Conservation (phyloP, 2,113 vertebrate species). For the Sterna hirundo region DNA sequence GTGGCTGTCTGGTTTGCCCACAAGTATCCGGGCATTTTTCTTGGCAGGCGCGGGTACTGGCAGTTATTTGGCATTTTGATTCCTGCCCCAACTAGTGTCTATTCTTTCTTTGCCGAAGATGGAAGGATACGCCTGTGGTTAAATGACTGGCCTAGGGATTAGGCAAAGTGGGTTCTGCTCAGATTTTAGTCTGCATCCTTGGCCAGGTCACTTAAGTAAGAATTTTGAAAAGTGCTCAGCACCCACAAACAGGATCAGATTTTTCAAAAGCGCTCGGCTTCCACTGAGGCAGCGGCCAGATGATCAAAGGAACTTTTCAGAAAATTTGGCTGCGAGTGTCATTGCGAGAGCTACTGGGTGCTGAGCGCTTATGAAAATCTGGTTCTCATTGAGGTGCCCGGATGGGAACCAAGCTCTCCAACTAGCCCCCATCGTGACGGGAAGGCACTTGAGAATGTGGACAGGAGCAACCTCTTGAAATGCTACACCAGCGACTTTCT, state of each 20-base stretch:
- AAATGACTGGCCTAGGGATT: slow-evolving; percentile 38
- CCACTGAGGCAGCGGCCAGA: neutral
- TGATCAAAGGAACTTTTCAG: slow-evolving; percentile 16
- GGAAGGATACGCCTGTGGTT: slow-evolving; percentile 53
- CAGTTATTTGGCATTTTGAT: neutral
- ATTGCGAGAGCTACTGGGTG: neutral
- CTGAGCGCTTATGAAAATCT: slow-evolving; percentile 7
- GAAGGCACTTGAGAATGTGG: slow-evolving; percentile 3
- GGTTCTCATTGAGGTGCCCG: neutral
- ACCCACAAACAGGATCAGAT: slow-evolving; percentile 12
- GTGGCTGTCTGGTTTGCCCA: slow-evolving; percentile 49
- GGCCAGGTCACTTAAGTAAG: slow-evolving; percentile 42
- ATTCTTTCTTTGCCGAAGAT: slow-evolving; percentile 29
- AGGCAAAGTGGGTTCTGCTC: slow-evolving; percentile 23
- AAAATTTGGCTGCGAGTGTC: neutral
- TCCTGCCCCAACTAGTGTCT: slow-evolving; percentile 23
- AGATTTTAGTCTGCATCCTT: slow-evolving; percentile 46
- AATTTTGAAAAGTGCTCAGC: slow-evolving; percentile 50
- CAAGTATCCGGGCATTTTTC: slow-evolving; percentile 33
- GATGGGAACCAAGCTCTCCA: neutral
- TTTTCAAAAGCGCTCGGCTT: slow-evolving; percentile 29
- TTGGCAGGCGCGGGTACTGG: slow-evolving; percentile 5
- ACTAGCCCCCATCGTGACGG: neutral
- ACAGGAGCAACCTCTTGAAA: neutral
- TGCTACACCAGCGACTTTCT: neutral